Evolutionary conservation across 1,140 invertebrate genomes (phyloP).

Genomic region (Phocides pigmalion): DNA sequence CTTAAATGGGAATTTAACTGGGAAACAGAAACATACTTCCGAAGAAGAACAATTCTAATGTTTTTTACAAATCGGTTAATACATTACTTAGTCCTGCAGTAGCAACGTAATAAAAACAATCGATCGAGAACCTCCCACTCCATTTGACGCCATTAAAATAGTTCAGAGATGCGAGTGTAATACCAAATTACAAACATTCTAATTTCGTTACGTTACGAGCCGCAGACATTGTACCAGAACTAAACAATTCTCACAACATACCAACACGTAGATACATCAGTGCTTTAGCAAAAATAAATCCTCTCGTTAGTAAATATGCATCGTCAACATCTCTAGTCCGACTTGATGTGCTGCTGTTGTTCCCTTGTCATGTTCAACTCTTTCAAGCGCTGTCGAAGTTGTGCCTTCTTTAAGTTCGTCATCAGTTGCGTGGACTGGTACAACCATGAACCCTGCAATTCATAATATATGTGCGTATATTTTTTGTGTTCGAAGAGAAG

Average conservation of each 20-base stretch:
- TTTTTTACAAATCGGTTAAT: too few relatives aligned
- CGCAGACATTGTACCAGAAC: not conserved
- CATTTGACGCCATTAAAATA: too few relatives aligned
- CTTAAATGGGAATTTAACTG: too few relatives aligned
- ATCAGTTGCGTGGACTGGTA: constrained; percentile 94
- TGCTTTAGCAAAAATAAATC: constrained; percentile 38
- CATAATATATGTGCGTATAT: not conserved
- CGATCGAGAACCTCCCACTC: too few relatives aligned
- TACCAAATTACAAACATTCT: not conserved
- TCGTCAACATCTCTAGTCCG: constrained; percentile 48
- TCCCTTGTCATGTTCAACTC: constrained; percentile 70
- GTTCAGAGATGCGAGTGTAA: too few relatives aligned
- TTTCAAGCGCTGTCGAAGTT: constrained; percentile 86
- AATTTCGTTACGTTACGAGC: not conserved
- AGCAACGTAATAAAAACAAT: too few relatives aligned
- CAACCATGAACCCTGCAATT: constrained; percentile 90
- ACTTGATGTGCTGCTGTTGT: constrained; percentile 56
- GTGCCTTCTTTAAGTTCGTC: constrained; percentile 91
- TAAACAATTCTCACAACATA: not conserved
- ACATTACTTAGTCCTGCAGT: too few relatives aligned
- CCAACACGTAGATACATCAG: constrained; percentile 3
- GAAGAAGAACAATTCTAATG: too few relatives aligned
- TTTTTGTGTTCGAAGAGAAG: too few relatives aligned
- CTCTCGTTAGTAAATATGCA: constrained; percentile 13
- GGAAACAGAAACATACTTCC: too few relatives aligned